These are phyloP conservation scores for Hetaerina americana DNA, from an alignment of 1,140 invertebrate species.

Conservation along the genomic window DNA sequence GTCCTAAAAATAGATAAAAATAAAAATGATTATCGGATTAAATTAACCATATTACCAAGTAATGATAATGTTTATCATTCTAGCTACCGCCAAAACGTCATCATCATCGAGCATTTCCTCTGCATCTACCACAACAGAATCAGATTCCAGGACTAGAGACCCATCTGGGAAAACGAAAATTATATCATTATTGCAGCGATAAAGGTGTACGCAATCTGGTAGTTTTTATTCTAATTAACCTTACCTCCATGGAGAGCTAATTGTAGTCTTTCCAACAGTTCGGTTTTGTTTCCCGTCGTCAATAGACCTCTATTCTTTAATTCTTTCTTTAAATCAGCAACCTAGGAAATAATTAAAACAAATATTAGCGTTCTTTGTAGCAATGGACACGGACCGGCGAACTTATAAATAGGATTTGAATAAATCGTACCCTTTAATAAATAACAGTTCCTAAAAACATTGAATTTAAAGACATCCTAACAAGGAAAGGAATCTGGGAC, in stretches of 20 bases:
- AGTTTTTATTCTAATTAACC: no score
- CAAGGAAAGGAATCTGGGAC: neutral
- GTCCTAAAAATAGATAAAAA: neutral
- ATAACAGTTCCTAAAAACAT: neutral
- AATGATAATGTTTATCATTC: no score
- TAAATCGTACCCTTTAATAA: neutral
- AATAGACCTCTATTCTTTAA: conserved; percentile 60
- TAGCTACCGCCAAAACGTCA: conserved; percentile 33
- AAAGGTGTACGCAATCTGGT: no score
- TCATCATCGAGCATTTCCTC: conserved; percentile 38
- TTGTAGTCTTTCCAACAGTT: conserved; percentile 60
- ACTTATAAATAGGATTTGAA: no score
- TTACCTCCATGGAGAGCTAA: conserved; percentile 39
- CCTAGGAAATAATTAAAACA: conserved; percentile 29
- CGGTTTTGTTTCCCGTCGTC: conserved; percentile 63
- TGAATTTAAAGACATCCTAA: neutral
- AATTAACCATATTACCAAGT: no score
- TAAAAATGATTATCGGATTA: no score
- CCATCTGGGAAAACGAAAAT: neutral
- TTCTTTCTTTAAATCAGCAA: conserved; percentile 65
- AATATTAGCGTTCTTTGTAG: neutral
- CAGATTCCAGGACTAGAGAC: conserved; percentile 7
- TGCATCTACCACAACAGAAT: conserved; percentile 10
- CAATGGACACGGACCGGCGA: neutral
- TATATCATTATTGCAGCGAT: no score